Conservation (phyloP, 2,888 invertebrate species). For the Pristionchus entomophagus region DNA sequence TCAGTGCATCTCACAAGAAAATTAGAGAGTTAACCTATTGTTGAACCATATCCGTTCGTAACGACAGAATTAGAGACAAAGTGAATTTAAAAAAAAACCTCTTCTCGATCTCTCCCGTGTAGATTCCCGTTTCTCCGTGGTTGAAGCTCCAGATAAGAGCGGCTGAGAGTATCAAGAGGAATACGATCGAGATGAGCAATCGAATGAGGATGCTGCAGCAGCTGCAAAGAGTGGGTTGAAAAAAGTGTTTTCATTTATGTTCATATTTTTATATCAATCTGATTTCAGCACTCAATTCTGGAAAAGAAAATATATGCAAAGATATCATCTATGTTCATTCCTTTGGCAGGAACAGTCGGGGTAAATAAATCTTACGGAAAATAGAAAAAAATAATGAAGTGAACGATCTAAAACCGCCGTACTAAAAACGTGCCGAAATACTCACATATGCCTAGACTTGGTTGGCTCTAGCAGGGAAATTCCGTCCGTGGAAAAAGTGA, state of each 20-base stretch:
- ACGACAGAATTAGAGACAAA: not conserved
- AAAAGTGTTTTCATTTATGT: not conserved
- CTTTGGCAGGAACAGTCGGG: too few species aligned
- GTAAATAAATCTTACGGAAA: too few species aligned
- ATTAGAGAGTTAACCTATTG: too few species aligned
- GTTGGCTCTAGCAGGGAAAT: not conserved
- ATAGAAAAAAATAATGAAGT: too few species aligned
- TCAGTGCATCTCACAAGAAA: too few species aligned
- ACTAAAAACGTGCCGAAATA: not conserved
- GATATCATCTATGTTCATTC: not conserved
- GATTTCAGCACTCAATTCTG: not conserved
- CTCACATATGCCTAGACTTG: not conserved
- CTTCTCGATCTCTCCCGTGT: slow-evolving; percentile 26
- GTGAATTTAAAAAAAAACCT: not conserved
- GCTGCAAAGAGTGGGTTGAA: not conserved
- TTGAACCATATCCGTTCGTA: too few species aligned
- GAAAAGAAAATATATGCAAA: not conserved
- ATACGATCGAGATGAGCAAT: not conserved
- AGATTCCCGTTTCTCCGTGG: not conserved
- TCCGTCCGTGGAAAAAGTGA: not conserved
- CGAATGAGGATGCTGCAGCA: slow-evolving; percentile 23
- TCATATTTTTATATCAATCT: not conserved
- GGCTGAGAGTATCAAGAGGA: slow-evolving; percentile 12
- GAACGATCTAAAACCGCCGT: too few species aligned
- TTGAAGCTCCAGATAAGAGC: slow-evolving; percentile 26